These are phyloP conservation scores for Trididemnum miniatum DNA, from an alignment of 23 tunicate genomes.

Conservation along the genomic window DNA sequence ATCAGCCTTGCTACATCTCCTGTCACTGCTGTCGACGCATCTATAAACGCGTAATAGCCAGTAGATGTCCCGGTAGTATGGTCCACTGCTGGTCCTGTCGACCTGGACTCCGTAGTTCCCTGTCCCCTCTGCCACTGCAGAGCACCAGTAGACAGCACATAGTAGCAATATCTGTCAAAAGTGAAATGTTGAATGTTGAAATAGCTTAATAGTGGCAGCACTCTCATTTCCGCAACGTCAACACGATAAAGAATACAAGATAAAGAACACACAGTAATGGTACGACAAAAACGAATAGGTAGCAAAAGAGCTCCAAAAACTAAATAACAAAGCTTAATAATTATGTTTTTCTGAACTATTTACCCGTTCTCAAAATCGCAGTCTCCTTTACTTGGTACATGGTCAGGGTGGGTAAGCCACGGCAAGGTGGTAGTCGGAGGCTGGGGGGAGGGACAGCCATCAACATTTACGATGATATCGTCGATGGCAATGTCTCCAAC, in stretches of 20 bases:
- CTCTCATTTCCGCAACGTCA: no score
- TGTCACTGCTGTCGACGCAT: constrained; percentile 35
- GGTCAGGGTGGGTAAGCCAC: constrained; percentile 91
- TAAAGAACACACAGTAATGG: no score
- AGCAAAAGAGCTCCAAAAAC: no score
- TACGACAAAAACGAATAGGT: no score
- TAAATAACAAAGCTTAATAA: no score
- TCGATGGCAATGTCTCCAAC: constrained; percentile 76
- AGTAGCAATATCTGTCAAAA: constrained; percentile 86
- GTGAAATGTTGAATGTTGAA: no score
- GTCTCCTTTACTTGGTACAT: constrained; percentile 82
- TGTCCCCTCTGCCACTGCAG: constrained; percentile 62
- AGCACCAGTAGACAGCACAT: constrained; percentile 66
- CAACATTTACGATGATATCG: constrained; percentile 57
- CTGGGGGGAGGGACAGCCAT: constrained; percentile 64
- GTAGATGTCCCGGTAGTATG: constrained; percentile 65
- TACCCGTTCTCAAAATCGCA: constrained; percentile 96
- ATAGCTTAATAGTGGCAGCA: no score
- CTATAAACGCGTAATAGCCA: constrained; percentile 83
- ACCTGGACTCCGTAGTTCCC: constrained; percentile 75
- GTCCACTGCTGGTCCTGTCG: constrained; percentile 85
- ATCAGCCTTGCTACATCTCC: constrained; percentile 81
- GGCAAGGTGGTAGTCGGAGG: constrained; percentile 81
- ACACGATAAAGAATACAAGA: no score
- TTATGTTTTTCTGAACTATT: no score